These are phyloP conservation scores for Caradrina clavipalpis DNA, from an alignment of 2,888 invertebrate species.

Conservation along the genomic window DNA sequence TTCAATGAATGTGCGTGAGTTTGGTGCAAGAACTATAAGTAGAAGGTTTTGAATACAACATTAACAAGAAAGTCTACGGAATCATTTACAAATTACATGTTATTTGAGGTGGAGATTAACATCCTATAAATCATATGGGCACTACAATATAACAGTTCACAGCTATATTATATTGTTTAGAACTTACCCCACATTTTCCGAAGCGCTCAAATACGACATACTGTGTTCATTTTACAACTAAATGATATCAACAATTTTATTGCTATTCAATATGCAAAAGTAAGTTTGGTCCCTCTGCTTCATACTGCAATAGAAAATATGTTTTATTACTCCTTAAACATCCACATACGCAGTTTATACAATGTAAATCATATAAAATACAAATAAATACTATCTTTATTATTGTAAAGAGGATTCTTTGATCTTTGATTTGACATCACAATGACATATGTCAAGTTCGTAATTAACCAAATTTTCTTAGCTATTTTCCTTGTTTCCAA, in stretches of 20 bases:
- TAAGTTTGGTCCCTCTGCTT: constrained; percentile 84
- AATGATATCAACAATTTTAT: constrained; percentile 77
- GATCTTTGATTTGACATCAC: constrained; percentile 76
- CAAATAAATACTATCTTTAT: constrained; percentile 76
- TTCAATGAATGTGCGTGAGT: neutral
- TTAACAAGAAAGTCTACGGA: neutral
- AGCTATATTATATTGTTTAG: neutral
- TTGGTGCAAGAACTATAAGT: neutral
- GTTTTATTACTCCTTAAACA: constrained; percentile 28
- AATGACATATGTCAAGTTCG: constrained; percentile 85
- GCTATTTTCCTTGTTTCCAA: constrained; percentile 32
- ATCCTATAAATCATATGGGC: neutral
- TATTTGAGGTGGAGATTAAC: neutral
- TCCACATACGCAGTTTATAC: constrained; percentile 55
- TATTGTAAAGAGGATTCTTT: constrained; percentile 62
- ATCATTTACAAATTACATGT: neutral
- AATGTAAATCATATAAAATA: constrained; percentile 70
- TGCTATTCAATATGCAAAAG: constrained; percentile 75
- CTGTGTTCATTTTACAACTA: constrained; percentile 88
- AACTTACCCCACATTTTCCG: constrained; percentile 90
- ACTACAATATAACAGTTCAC: neutral
- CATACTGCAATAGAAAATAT: constrained; percentile 78
- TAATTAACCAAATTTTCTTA: constrained; percentile 66
- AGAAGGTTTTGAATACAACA: constrained; percentile 2
- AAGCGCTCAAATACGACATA: constrained; percentile 90